phyloP scores from a whole-genome alignment of 2,113 vertebrate species.

The Ptilonorhynchus violaceus region DNA sequence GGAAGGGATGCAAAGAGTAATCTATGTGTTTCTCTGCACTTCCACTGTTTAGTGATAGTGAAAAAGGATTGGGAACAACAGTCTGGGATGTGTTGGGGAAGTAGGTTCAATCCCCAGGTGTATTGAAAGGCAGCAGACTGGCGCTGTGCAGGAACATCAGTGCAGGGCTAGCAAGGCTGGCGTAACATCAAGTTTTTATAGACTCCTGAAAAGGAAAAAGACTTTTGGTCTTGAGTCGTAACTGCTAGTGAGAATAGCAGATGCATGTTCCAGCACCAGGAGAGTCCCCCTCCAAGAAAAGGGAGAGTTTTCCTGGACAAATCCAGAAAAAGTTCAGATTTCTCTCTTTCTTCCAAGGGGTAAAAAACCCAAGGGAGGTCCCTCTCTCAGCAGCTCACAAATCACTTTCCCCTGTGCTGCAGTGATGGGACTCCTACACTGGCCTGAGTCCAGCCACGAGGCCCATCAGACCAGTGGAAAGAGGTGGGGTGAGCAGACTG shows the following conservation, averaged over 20 bases:
- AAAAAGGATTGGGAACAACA: neutral
- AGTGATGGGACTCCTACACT: neutral
- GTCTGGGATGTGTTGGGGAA: neutral
- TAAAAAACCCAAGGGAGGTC: neutral
- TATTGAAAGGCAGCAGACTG: neutral
- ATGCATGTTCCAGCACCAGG: neutral
- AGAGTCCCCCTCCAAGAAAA: constrained; percentile 41
- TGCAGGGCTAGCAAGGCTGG: neutral
- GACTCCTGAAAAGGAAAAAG: constrained; percentile 30
- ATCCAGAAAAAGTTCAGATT: neutral
- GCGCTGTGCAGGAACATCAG: neutral
- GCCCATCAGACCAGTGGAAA: neutral
- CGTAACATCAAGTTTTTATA: constrained; percentile 64
- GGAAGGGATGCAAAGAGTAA: neutral
- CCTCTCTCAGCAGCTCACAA: neutral
- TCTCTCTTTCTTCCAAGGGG: neutral
- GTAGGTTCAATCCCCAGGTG: neutral
- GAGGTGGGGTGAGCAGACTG: neutral
- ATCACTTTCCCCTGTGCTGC: neutral
- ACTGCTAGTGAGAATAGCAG: constrained; percentile 38
- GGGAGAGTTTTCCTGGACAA: constrained; percentile 36
- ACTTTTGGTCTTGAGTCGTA: neutral
- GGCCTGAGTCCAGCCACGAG: neutral
- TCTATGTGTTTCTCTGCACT: neutral
- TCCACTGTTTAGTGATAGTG: neutral